Evolutionary conservation across 2,797 vertebrate genomes (phyloP), one percentile per base, ranked within the genome.

Genomic region (Cyclopterus lumpus): DNA sequence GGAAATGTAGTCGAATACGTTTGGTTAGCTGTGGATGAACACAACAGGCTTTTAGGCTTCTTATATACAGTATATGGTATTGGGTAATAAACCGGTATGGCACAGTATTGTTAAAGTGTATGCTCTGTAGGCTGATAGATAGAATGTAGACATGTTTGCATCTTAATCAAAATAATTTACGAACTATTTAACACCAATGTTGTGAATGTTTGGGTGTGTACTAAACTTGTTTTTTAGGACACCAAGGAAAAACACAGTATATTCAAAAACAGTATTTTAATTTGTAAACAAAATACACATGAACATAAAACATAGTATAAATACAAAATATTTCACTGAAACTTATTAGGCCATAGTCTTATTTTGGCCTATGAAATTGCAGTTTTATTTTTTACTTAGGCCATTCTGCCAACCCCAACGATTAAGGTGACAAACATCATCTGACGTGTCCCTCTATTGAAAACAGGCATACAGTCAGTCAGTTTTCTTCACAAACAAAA

Each of bases 1-100:
- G 95, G 96, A 93, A 46, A 54, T 79, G 94, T 89, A 93, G 95
- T 92, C 12, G 24, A 54, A 26, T 24, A 9, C 8, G 8, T 15
- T 18, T 55, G 1, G 30, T n/a, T 12, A 2, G 11, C 7, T 11
- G 9, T 7, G 10, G 12, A 20, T 5, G 5, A 57, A 10, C 18
- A 20, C 20, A 20, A 34, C 16, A 57, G 26, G 6, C 10, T 5
- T 51, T 26, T 26, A 26, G 49, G 10, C 10, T 22, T 51, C 18
- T 24, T 22, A 22, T 24, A 24, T 14, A 26, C 22, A 51, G 22
- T 24, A 12, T 51, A 51, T 51, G 22, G 22, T n/a, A 24, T 24
- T 12, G 5, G 49, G 11, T 53, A 24, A 53, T 53, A 12, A 5
- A 53, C 22, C 4, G 22, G 4, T 44, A 34, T 16, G 9, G 22